Conservation (phyloP, 2,797 vertebrate species). For the Bradypus variegatus region DNA sequence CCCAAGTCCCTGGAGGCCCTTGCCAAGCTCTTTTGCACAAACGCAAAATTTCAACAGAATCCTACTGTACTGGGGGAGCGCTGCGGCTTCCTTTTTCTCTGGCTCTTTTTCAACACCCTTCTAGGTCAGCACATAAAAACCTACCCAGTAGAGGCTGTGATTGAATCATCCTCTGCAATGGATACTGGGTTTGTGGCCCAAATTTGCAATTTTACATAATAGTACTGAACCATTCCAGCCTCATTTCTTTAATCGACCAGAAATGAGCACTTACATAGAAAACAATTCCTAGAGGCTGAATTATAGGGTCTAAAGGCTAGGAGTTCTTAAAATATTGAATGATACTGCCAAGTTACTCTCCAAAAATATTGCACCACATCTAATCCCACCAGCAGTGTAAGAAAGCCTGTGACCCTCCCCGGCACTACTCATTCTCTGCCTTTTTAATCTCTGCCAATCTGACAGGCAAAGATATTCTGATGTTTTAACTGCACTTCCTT, state of each 20-base stretch:
- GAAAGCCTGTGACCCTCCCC: background rate
- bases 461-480: background rate
- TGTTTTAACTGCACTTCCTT: conserved; percentile 1
- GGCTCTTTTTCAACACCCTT: background rate
- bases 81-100: too few species aligned
- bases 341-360: background rate
- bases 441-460: background rate
- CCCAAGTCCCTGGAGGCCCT: too few species aligned
- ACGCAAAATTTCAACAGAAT: too few species aligned
- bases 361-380: background rate
- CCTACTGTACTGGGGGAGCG: too few species aligned
- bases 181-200: background rate
- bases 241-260: background rate
- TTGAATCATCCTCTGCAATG: background rate
- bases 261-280: background rate
- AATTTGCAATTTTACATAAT: background rate
- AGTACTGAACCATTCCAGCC: background rate
- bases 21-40: too few species aligned
- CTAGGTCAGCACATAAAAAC: background rate
- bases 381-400: background rate
- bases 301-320: background rate
- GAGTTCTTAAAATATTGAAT: background rate
- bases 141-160: background rate
- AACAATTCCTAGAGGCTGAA: background rate
- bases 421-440: background rate